These are phyloP conservation scores for Diaprepes abbreviatus DNA, from an alignment of 2,888 invertebrate genomes.

Conservation along the genomic window DNA sequence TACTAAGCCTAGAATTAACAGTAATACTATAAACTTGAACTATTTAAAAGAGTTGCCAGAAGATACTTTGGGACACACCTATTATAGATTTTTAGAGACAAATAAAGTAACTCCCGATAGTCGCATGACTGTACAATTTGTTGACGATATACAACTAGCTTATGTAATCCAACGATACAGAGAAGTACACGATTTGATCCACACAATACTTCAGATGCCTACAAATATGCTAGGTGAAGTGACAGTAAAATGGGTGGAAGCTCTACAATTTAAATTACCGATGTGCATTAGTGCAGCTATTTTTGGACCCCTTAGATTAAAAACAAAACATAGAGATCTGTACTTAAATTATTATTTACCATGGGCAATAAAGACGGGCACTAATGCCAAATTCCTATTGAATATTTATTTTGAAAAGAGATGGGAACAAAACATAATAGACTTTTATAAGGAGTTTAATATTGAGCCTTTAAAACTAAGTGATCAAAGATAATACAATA, in stretches of 20 bases:
- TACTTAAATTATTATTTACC: constrained; percentile 85
- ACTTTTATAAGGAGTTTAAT: constrained; percentile 86
- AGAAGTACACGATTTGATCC: constrained; percentile 96
- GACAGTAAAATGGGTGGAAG: constrained; percentile 98
- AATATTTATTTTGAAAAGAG: constrained; percentile 93
- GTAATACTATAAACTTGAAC: constrained; percentile 82
- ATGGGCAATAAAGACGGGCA: constrained; percentile 88
- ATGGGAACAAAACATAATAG: constrained; percentile 89
- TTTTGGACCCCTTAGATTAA: constrained; percentile 90
- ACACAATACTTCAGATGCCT: constrained; percentile 92
- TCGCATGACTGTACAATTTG: constrained; percentile 89
- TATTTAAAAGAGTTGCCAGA: constrained; percentile 80
- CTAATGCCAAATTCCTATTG: constrained; percentile 83
- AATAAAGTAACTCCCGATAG: constrained; percentile 95
- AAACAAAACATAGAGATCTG: constrained; percentile 83
- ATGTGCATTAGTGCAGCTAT: constrained; percentile 96
- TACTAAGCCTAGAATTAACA: constrained; percentile 90
- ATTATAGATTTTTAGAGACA: constrained; percentile 84
- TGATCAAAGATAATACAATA: neutral
- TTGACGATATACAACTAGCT: constrained; percentile 89
- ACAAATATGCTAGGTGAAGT: constrained; percentile 95
- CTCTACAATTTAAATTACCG: constrained; percentile 92
- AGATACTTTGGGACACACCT: constrained; percentile 88
- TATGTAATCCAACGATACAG: constrained; percentile 98
- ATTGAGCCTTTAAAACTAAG: constrained; percentile 71